Evolutionary conservation across 2,113 vertebrate genomes (phyloP).

Genomic region (Azemiops feae): DNA sequence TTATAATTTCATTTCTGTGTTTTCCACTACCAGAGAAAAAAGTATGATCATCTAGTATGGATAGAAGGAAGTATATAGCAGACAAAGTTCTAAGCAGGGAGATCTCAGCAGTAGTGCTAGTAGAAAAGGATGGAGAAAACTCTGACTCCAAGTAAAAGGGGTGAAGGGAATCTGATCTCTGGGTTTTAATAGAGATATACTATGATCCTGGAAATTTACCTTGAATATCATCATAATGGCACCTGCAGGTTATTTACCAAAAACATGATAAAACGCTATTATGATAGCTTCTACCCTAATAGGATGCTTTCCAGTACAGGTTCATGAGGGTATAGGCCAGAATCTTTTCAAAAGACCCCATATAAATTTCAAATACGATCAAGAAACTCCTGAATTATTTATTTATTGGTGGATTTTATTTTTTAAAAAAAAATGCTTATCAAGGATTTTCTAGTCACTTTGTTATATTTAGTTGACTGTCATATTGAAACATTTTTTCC

Average conservation of each 20-base stretch:
- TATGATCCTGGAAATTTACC: neutral
- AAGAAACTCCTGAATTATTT: neutral
- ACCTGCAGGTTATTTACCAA: neutral
- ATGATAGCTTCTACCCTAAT: neutral
- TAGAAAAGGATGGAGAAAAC: neutral
- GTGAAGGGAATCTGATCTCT: neutral
- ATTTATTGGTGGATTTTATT: neutral
- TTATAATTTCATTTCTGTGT: neutral
- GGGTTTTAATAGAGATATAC: neutral
- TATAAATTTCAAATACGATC: neutral
- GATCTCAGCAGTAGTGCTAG: neutral
- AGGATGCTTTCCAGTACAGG: neutral
- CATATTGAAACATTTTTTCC: constrained; percentile 38
- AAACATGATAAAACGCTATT: neutral
- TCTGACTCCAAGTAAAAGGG: neutral
- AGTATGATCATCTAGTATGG: neutral
- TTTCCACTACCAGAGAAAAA: neutral
- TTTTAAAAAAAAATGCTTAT: neutral
- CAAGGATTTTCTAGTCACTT: neutral
- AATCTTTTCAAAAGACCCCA: neutral
- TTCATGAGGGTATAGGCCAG: neutral
- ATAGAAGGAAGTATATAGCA: neutral
- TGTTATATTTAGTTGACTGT: neutral
- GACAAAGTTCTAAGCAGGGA: neutral
- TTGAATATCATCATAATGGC: neutral